Percentiles rank a stretch among this genome's conserved stretches.
phyloP scores from a whole-genome alignment of 1,140 invertebrate genomes.

The Aricia agestis region DNA sequence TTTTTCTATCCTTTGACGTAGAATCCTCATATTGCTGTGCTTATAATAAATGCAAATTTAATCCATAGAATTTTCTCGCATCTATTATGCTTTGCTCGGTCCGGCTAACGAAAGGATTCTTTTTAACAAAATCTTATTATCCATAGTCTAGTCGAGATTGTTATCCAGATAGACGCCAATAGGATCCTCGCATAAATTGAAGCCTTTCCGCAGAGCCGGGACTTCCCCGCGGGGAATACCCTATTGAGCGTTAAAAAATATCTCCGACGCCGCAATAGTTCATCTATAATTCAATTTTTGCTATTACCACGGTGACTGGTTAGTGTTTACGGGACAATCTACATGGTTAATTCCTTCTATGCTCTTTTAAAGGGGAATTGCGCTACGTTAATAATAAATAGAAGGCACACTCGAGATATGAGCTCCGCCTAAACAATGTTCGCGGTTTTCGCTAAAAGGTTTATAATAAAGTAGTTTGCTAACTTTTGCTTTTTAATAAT shows the following conservation, averaged over 20 bases:
- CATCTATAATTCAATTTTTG: conserved; percentile 62
- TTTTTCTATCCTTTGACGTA: neutral
- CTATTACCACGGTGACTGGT: conserved; percentile 37
- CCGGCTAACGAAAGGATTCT: conserved; percentile 11
- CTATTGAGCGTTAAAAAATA: conserved; percentile 57
- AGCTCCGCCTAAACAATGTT: conserved; percentile 3
- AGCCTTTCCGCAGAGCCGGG: conserved; percentile 53
- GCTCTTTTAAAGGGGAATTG: neutral
- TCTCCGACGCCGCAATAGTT: conserved; percentile 48
- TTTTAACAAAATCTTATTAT: conserved; percentile 19
- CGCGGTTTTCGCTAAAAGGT: conserved; percentile 9
- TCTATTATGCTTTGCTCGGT: conserved; percentile 10
- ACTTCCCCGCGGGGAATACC: conserved; percentile 55
- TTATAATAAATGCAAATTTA: conserved; percentile 16
- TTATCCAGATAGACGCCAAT: conserved; percentile 55
- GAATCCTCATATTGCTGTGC: conserved; percentile 4
- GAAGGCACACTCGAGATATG: neutral
- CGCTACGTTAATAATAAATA: neutral
- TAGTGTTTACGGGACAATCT: conserved; percentile 47
- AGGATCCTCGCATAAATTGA: conserved; percentile 63
- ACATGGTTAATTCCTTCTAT: neutral
- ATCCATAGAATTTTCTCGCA: conserved; percentile 11
- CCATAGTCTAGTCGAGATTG: conserved; percentile 45
- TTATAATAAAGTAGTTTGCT: conserved; percentile 12
- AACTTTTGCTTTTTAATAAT: conserved; percentile 4